phyloP scores from a whole-genome alignment of 2,888 invertebrate species.

The Dromius quadrimaculatus region DNA sequence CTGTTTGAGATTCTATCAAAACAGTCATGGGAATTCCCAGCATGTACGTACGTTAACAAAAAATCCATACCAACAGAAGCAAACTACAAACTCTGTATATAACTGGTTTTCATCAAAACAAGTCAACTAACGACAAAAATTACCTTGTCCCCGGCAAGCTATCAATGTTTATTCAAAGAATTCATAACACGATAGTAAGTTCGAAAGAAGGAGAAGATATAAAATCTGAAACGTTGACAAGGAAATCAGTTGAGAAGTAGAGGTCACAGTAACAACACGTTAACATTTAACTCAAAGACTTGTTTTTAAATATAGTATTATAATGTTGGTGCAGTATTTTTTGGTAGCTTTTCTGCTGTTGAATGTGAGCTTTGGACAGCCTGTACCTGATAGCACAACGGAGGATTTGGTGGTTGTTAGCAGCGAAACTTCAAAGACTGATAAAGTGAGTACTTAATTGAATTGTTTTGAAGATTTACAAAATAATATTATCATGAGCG shows the following conservation, averaged over 20 bases:
- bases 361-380: background rate
- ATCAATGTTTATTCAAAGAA: constrained; percentile 14
- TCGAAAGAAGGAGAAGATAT: constrained; percentile 25
- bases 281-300: no score
- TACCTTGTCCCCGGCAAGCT: constrained; percentile 7
- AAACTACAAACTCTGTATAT: background rate
- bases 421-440: background rate
- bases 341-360: constrained; percentile 15
- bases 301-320: background rate
- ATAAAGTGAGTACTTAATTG: no score
- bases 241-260: constrained; percentile 7
- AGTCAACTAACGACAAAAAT: background rate
- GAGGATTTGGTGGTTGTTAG: constrained; percentile 17
- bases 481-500: no score
- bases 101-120: constrained; percentile 23
- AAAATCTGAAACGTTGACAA: background rate
- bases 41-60: constrained; percentile 14
- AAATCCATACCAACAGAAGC: constrained; percentile 2
- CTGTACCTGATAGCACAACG: constrained; percentile 1
- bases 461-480: no score
- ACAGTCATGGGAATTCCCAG: constrained; percentile 24
- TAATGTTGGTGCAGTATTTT: constrained; percentile 22
- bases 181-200: background rate
- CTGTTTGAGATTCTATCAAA: no score
- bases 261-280: background rate